Evolutionary conservation across 2,113 vertebrate species (phyloP).

Genomic region (Thermophis baileyi): DNA sequence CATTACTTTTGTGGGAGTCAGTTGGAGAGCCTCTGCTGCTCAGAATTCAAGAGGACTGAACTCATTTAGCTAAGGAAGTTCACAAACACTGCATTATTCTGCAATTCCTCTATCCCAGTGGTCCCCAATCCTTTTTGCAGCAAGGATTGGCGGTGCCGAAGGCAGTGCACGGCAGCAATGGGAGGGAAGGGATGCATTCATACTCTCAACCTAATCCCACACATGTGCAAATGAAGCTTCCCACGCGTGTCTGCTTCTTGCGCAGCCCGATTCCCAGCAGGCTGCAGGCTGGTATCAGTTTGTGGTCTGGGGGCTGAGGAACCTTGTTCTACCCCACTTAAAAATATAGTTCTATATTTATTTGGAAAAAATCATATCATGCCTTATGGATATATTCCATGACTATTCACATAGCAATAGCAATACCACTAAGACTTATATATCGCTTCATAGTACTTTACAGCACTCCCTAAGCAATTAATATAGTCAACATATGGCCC

Average conservation of each 20-base stretch:
- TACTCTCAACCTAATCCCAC: neutral
- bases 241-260: neutral
- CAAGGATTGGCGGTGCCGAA: neutral
- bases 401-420: neutral
- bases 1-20: neutral
- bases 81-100: neutral
- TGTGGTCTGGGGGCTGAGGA: neutral
- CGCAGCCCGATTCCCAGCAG: neutral
- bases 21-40: neutral
- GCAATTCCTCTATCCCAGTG: neutral
- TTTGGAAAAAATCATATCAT: neutral
- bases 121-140: neutral
- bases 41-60: neutral
- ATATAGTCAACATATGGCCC: neutral
- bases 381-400: neutral
- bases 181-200: neutral
- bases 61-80: neutral
- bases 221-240: neutral
- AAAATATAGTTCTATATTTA: neutral
- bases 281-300: neutral
- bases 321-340: neutral
- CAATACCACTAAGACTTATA: neutral
- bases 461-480: neutral
- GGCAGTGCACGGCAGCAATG: neutral
- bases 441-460: neutral